phyloP scores from a whole-genome alignment of 2,797 vertebrate species.

The Amphiprion clarkii region DNA sequence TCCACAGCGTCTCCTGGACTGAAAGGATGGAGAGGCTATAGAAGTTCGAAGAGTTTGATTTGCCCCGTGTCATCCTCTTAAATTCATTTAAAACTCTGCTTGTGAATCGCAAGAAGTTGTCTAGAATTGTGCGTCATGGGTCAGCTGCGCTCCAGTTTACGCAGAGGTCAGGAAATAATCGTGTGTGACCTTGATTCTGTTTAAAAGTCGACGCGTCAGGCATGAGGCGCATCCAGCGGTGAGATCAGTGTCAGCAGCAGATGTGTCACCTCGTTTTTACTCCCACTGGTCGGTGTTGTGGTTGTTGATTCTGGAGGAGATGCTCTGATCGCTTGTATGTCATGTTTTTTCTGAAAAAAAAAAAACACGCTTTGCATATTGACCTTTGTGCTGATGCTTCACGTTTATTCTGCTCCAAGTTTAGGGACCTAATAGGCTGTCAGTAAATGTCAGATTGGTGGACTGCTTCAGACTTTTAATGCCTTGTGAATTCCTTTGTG shows the following conservation, averaged over 20 bases:
- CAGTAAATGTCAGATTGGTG: background rate
- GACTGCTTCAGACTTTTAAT: background rate
- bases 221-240: conserved; percentile 9
- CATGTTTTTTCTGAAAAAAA: background rate
- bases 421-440: background rate
- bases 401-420: background rate
- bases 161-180: conserved; percentile 47
- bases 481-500: background rate
- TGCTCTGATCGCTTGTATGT: conserved; percentile 2
- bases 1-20: background rate
- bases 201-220: conserved; percentile 34
- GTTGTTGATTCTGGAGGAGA: conserved; percentile 9
- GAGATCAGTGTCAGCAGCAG: conserved; percentile 46
- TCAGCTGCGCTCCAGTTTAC: conserved; percentile 12
- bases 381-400: background rate
- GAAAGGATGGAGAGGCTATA: background rate
- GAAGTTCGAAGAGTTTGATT: conserved; percentile 49
- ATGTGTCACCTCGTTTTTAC: conserved; percentile 38
- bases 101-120: background rate
- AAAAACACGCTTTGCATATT: no score
- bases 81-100: background rate
- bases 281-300: conserved; percentile 5
- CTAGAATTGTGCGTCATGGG: background rate
- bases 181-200: conserved; percentile 75
- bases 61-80: background rate